Percentiles rank a stretch among this genome's conserved stretches.
Evolutionary conservation across 1,140 invertebrate species (phyloP).

Genomic region (Drosophila setifemur): DNA sequence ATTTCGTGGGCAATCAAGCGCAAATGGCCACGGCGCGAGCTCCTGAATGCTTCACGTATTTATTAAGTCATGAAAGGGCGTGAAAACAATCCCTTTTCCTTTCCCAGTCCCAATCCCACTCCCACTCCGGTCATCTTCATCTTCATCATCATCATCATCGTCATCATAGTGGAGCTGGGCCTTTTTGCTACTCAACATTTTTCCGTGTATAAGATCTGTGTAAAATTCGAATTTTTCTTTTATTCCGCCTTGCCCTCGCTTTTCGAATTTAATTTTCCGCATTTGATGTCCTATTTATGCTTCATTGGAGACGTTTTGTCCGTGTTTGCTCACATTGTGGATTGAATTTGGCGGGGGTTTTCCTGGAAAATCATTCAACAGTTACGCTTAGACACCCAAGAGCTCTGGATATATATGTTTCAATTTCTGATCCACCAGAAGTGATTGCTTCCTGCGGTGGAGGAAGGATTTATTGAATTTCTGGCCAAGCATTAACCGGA

Average conservation of each 20-base stretch:
- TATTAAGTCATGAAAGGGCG: conserved; percentile 70
- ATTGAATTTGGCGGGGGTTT: background rate
- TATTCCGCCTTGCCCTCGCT: conserved; percentile 2
- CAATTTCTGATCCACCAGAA: background rate
- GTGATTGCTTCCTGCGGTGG: background rate
- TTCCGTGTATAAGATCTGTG: conserved; percentile 30
- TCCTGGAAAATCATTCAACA: conserved; percentile 2
- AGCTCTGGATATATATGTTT: background rate
- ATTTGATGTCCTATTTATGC: conserved; percentile 55
- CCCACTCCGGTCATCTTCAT: conserved; percentile 5
- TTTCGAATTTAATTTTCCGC: conserved; percentile 37
- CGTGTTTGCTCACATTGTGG: background rate
- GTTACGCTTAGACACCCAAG: background rate
- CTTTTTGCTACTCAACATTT: background rate
- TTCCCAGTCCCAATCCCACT: background rate
- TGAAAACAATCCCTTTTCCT: conserved; percentile 11
- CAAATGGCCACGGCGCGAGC: conserved; percentile 33
- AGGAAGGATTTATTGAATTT: background rate
- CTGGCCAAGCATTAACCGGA: background rate
- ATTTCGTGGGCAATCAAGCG: conserved; percentile 74
- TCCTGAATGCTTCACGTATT: conserved; percentile 47
- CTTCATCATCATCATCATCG: conserved; percentile 59
- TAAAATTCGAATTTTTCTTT: background rate
- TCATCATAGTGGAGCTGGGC: background rate
- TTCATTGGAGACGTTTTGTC: conserved; percentile 41